These are phyloP conservation scores for Rugalucina vietnamica DNA, from an alignment of 2,888 invertebrate genomes.

Conservation along the genomic window DNA sequence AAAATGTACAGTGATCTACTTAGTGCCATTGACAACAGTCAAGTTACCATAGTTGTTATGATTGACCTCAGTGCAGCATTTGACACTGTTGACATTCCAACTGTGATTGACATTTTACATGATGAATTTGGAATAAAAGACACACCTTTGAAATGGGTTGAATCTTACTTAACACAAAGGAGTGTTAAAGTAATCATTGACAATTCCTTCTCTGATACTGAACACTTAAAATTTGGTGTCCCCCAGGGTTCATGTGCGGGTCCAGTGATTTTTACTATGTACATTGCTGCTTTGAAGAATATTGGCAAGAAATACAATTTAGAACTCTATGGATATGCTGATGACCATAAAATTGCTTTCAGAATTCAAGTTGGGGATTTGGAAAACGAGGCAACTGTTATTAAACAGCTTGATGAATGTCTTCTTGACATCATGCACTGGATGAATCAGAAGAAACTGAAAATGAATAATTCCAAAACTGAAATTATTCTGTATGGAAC, in stretches of 20 bases:
- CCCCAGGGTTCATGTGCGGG: conserved; percentile 48
- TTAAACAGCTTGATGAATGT: conserved; percentile 32
- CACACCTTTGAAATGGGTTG: conserved; percentile 31
- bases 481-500: conserved; percentile 46
- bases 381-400: conserved; percentile 6
- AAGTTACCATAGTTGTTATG: conserved; percentile 42
- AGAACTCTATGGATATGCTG: conserved; percentile 38
- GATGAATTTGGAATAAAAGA: conserved; percentile 33
- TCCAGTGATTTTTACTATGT: conserved; percentile 42
- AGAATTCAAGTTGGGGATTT: conserved; percentile 32
- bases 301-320: conserved; percentile 32
- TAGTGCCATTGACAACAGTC: conserved; percentile 7
- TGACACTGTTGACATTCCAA: conserved; percentile 40
- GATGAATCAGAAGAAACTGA: conserved; percentile 45
- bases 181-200: conserved; percentile 31
- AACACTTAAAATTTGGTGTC: conserved; percentile 39
- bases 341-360: conserved; percentile 43
- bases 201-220: conserved; percentile 17
- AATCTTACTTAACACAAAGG: conserved; percentile 40
- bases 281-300: conserved; percentile 44
- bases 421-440: conserved; percentile 39
- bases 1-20: conserved; percentile 47
- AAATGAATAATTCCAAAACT: conserved; percentile 44
- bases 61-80: conserved; percentile 36
- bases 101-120: conserved; percentile 10